phyloP scores from a whole-genome alignment of 2,113 vertebrate species.

The Psittacula cyanocephala region DNA sequence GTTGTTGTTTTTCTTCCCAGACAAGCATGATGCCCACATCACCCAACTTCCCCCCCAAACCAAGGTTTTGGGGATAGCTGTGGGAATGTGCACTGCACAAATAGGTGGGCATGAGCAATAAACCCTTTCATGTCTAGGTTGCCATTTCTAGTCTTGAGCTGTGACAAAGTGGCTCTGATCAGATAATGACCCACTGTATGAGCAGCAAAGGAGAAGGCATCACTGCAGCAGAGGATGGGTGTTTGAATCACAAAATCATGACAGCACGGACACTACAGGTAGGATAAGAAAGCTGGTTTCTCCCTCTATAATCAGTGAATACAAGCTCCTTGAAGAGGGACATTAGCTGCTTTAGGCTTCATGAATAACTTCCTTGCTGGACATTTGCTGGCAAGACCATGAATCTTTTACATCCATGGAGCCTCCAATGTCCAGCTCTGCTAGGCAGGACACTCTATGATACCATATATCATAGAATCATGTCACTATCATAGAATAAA shows the following conservation, averaged over 20 bases:
- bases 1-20: conserved; percentile 1
- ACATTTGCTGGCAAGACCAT: not conserved
- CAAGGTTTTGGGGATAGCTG: not conserved
- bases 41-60: not conserved
- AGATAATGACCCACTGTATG: not conserved
- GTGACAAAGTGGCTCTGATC: not conserved
- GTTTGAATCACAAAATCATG: not conserved
- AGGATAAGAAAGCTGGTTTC: not conserved
- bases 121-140: not conserved
- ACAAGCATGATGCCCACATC: not conserved
- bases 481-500: not conserved
- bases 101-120: not conserved
- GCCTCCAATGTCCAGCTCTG: not conserved
- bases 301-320: not conserved
- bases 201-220: not conserved
- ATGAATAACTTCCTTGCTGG: not conserved
- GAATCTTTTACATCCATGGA: not conserved
- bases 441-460: not conserved
- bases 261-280: not conserved
- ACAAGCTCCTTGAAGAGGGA: not conserved
- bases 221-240: not conserved
- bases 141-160: not conserved
- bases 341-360: not conserved
- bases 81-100: not conserved
- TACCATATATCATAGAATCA: not conserved